Conservation (phyloP, 1,140 invertebrate genomes). For the Pseudoatta argentina region DNA sequence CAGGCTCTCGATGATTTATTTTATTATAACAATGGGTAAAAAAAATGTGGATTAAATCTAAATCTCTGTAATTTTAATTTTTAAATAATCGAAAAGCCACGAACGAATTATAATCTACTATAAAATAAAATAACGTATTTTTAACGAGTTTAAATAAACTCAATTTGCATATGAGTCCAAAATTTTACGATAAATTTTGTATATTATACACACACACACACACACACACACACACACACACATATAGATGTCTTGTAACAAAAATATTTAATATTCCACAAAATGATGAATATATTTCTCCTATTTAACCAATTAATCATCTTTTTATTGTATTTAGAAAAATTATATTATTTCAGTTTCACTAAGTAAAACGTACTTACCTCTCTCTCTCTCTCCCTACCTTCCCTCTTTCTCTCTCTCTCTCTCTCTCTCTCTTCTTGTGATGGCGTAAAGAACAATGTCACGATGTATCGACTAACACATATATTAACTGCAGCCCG, state of each 20-base stretch:
- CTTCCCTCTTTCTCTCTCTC: too few relatives aligned
- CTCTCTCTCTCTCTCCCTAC: too few relatives aligned
- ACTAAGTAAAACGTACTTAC: conserved; percentile 37
- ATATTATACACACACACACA: background rate
- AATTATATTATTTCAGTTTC: background rate
- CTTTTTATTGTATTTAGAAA: conserved; percentile 27
- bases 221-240: background rate
- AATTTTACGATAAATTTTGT: conserved; percentile 36
- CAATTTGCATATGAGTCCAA: background rate
- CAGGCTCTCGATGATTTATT: conserved; percentile 6
- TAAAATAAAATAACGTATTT: background rate
- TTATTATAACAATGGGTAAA: background rate
- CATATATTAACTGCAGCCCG: background rate
- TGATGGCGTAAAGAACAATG: background rate
- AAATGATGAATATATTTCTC: conserved; percentile 22
- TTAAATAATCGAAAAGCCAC: conserved; percentile 6
- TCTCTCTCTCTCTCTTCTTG: background rate
- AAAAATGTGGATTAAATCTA: background rate
- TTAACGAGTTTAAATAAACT: conserved; percentile 9
- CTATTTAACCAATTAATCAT: conserved; percentile 28
- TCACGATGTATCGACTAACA: background rate
- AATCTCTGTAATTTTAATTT: conserved; percentile 9
- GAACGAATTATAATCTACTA: conserved; percentile 16
- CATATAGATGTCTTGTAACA: conserved; percentile 1
- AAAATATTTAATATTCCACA: conserved; percentile 46